phyloP scores from a whole-genome alignment of 2,797 vertebrate species.

The Takifugu rubripes region DNA sequence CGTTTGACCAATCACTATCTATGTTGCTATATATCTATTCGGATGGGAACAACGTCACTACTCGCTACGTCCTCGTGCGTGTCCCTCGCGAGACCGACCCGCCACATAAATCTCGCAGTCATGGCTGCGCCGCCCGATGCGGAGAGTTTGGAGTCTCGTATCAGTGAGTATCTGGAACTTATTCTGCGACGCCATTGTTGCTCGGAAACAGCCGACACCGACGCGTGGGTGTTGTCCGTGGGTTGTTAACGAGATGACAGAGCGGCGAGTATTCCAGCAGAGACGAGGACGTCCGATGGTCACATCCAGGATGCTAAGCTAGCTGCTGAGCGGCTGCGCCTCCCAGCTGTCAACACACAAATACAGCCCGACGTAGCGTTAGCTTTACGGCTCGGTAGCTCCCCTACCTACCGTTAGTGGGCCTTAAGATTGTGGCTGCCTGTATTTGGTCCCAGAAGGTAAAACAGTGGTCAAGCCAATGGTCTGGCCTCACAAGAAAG shows the following conservation, averaged over 20 bases:
- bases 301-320: conserved; percentile 56
- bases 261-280: background rate
- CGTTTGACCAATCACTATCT: too few relatives aligned
- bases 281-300: conserved; percentile 14
- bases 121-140: conserved; percentile 86
- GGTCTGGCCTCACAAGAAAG: conserved; percentile 8
- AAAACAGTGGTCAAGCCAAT: too few relatives aligned
- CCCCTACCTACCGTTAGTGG: background rate
- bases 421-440: background rate
- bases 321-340: conserved; percentile 47
- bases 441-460: background rate
- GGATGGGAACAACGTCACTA: background rate
- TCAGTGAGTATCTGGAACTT: conserved; percentile 86
- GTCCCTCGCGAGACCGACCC: conserved; percentile 47
- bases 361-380: conserved; percentile 23
- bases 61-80: conserved; percentile 12
- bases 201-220: background rate
- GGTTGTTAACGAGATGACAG: conserved; percentile 8
- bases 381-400: conserved; percentile 13
- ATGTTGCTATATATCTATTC: background rate
- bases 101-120: conserved; percentile 69
- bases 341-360: conserved; percentile 62
- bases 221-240: too few relatives aligned
- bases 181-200: background rate
- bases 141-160: conserved; percentile 90